These are phyloP conservation scores for Stichodactyla mertensii DNA, from an alignment of 64 coral and sea anemone species.

Conservation along the genomic window DNA sequence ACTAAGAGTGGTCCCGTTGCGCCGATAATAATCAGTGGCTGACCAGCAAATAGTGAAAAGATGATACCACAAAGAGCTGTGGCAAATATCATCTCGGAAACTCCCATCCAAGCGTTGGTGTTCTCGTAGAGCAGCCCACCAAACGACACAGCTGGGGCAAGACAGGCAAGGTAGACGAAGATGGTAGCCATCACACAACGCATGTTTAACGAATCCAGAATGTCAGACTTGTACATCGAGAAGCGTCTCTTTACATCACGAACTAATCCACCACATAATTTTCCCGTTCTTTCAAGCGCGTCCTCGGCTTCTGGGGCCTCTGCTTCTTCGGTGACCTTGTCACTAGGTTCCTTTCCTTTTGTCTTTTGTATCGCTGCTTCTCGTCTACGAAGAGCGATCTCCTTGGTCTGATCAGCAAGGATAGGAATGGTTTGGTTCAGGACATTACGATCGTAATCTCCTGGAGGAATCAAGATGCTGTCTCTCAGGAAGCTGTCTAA, in stretches of 20 bases:
- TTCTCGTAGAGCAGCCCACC: constrained; percentile 82
- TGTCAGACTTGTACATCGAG: constrained; percentile 68
- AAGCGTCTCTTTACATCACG: constrained; percentile 76
- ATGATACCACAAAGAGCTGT: constrained; percentile 80
- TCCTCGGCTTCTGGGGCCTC: constrained; percentile 32
- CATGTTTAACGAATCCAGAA: constrained; percentile 76
- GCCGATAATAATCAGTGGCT: constrained; percentile 86
- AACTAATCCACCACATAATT: constrained; percentile 84
- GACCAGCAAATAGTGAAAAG: constrained; percentile 82
- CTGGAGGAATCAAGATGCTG: constrained; percentile 85
- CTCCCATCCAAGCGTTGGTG: constrained; percentile 88
- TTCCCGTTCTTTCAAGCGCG: constrained; percentile 74
- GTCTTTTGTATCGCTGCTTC: constrained; percentile 17
- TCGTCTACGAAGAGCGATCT: constrained; percentile 47
- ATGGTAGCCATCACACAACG: constrained; percentile 75
- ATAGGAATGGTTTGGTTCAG: constrained; percentile 76
- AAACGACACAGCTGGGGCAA: constrained; percentile 88
- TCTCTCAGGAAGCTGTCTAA: constrained; percentile 55
- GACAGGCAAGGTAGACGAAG: constrained; percentile 90
- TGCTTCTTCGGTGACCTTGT: not conserved
- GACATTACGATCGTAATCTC: constrained; percentile 89
- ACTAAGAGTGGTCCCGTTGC: constrained; percentile 85
- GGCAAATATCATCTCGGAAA: constrained; percentile 85
- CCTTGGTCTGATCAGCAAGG: constrained; percentile 61
- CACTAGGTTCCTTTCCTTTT: not conserved